These are phyloP conservation scores for Cantharis rufa DNA, from an alignment of 2,888 invertebrate genomes.

Conservation along the genomic window DNA sequence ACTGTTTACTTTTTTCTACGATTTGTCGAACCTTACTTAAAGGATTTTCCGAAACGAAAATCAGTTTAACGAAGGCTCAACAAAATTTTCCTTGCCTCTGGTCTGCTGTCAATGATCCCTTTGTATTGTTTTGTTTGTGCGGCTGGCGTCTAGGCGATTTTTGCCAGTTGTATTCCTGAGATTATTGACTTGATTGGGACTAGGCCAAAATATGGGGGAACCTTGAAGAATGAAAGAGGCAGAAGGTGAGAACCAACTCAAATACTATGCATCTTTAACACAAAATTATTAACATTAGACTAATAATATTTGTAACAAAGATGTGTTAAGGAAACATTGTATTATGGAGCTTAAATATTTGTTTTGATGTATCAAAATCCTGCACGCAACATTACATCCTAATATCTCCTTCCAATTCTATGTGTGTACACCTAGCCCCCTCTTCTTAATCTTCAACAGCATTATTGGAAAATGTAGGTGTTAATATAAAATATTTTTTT, in stretches of 20 bases:
- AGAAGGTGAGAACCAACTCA: slow-evolving; percentile 86
- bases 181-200: slow-evolving; percentile 99
- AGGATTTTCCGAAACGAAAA: background rate
- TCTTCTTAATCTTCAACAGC: slow-evolving; percentile 24
- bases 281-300: background rate
- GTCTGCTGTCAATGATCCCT: slow-evolving; percentile 49
- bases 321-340: slow-evolving; percentile 38
- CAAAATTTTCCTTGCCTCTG: slow-evolving; percentile 32
- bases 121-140: slow-evolving; percentile 64
- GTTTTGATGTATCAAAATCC: slow-evolving; percentile 37
- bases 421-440: slow-evolving; percentile 19
- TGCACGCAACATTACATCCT: slow-evolving; percentile 46
- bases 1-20: slow-evolving; percentile 16
- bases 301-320: background rate
- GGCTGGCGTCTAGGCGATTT: slow-evolving; percentile 89
- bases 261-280: slow-evolving; percentile 37
- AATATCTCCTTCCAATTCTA: slow-evolving; percentile 10
- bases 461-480: slow-evolving; percentile 24
- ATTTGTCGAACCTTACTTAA: slow-evolving; percentile 18
- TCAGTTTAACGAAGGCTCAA: slow-evolving; percentile 20
- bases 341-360: slow-evolving; percentile 32
- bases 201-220: slow-evolving; percentile 99
- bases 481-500: slow-evolving; percentile 53
- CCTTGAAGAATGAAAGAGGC: slow-evolving; percentile 99
- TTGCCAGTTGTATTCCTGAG: slow-evolving; percentile 99